Conservation (phyloP, 2,888 invertebrate species). For the Drosophila austrosaltans region DNA sequence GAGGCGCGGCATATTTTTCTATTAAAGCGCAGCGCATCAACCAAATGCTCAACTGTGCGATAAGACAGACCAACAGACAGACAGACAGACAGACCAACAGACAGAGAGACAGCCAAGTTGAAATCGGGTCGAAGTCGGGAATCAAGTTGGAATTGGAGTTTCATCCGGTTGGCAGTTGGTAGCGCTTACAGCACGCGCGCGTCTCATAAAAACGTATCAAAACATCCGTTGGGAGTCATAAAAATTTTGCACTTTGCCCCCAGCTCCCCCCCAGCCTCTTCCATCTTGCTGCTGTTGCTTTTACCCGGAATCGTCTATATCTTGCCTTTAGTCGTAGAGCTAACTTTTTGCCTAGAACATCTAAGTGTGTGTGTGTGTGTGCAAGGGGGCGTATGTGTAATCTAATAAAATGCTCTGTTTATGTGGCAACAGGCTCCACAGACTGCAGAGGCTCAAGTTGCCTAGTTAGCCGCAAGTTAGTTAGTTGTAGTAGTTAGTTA, state of each 20-base stretch:
- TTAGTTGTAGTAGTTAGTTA: constrained; percentile 5
- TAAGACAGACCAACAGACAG: constrained; percentile 34
- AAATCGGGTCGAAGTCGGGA: not conserved
- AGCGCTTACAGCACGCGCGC: constrained; percentile 75
- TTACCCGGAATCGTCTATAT: not conserved
- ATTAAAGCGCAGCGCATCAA: constrained; percentile 67
- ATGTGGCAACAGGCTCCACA: constrained; percentile 65
- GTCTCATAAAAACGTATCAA: constrained; percentile 79
- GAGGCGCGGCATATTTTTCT: constrained; percentile 65
- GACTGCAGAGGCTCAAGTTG: constrained; percentile 1
- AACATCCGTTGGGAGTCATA: constrained; percentile 78
- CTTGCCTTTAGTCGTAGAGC: not conserved
- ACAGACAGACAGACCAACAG: not conserved
- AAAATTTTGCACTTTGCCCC: constrained; percentile 77
- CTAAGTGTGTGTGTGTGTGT: constrained; percentile 5
- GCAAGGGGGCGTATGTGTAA: constrained; percentile 66
- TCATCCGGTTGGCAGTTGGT: constrained; percentile 57
- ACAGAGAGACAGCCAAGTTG: not conserved
- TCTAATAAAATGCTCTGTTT: constrained; percentile 79
- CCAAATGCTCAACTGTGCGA: constrained; percentile 50
- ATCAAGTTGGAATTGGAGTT: constrained; percentile 17
- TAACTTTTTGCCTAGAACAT: constrained; percentile 5
- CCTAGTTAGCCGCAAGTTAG: constrained; percentile 55
- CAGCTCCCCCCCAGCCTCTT: not conserved
- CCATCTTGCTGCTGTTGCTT: constrained; percentile 27